phyloP scores from a whole-genome alignment of 2,797 vertebrate genomes.

The Austrolebias charrua region DNA sequence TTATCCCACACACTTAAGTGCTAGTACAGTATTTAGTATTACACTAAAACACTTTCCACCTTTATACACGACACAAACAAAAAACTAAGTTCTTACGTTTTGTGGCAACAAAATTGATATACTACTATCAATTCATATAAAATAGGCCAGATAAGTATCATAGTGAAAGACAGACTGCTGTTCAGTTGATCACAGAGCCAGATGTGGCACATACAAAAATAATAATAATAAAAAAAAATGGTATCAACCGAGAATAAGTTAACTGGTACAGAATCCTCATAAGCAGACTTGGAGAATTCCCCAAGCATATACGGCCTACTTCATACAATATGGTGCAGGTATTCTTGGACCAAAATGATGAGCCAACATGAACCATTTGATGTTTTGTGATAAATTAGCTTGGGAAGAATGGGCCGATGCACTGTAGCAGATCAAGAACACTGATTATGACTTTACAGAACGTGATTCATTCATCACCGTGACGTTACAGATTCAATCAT shows the following conservation, averaged over 20 bases:
- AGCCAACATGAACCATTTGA: constrained; percentile 32
- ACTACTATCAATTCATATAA: constrained; percentile 13
- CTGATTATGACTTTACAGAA: constrained; percentile 19
- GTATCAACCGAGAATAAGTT: constrained; percentile 52
- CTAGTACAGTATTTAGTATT: constrained; percentile 31
- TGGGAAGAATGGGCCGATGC: constrained; percentile 40
- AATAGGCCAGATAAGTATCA: constrained; percentile 41
- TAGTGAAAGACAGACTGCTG: constrained; percentile 54
- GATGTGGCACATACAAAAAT: constrained; percentile 47
- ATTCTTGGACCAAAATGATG: constrained; percentile 42
- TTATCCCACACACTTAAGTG: too few relatives aligned
- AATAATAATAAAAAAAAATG: neutral
- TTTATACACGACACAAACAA: neutral
- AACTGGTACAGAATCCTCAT: constrained; percentile 52
- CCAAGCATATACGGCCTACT: constrained; percentile 45
- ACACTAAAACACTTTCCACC: constrained; percentile 32
- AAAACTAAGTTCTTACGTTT: neutral
- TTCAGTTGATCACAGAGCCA: constrained; percentile 47
- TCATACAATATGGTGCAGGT: constrained; percentile 56
- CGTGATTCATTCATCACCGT: constrained; percentile 38
- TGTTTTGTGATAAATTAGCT: constrained; percentile 49
- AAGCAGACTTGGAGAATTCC: constrained; percentile 59
- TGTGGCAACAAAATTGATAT: constrained; percentile 12
- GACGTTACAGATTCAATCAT: constrained; percentile 20
- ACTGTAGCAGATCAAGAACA: constrained; percentile 32